Conservation (phyloP, 2,113 vertebrate genomes). For the Chlorocebus sabaeus region DNA sequence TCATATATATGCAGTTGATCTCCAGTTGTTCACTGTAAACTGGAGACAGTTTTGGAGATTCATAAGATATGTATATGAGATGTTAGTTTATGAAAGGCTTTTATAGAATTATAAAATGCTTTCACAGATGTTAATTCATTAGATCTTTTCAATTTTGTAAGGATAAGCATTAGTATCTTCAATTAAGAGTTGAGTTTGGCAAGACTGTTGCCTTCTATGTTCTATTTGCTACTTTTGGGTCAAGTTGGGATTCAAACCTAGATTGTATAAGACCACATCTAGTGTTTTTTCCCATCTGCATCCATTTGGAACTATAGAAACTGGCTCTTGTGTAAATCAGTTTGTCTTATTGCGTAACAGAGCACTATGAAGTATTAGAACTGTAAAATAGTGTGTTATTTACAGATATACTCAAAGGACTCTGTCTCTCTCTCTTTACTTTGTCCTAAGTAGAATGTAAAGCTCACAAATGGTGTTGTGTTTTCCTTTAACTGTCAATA, state of each 20-base stretch:
- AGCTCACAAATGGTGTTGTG: background rate
- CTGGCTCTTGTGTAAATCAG: background rate
- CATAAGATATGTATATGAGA: background rate
- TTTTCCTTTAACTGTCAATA: slow-evolving; percentile 30
- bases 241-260: background rate
- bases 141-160: slow-evolving; percentile 5
- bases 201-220: background rate
- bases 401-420: background rate
- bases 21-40: background rate
- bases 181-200: slow-evolving; percentile 1
- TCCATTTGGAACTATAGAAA: slow-evolving; percentile 13
- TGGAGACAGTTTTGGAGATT: background rate
- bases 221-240: slow-evolving; percentile 25
- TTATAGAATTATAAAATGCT: background rate
- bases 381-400: background rate
- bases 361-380: background rate
- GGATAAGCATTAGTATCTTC: background rate
- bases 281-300: background rate
- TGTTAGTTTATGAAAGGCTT: slow-evolving; percentile 36
- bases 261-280: background rate
- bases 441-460: background rate
- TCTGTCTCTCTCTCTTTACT: background rate
- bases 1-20: background rate
- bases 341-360: background rate
- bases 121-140: slow-evolving; percentile 37